These are phyloP conservation scores for Crocidura indochinensis DNA, from an alignment of 2,797 vertebrate genomes.

Conservation along the genomic window DNA sequence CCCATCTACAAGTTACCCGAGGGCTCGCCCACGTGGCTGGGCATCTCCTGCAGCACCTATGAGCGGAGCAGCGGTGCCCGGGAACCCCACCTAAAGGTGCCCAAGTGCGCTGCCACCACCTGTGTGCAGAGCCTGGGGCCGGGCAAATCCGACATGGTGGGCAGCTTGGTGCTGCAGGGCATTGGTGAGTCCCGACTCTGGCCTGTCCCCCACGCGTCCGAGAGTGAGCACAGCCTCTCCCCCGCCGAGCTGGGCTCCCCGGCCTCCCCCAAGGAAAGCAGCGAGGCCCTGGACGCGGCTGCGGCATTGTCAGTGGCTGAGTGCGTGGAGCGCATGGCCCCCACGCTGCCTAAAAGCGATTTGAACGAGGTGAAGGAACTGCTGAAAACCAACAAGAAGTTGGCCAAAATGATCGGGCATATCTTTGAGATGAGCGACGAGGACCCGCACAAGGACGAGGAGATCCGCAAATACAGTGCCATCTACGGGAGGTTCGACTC, in stretches of 20 bases:
- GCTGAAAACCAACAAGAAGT: slow-evolving; percentile 97
- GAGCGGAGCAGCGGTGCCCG: slow-evolving; percentile 91
- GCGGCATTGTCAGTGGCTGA: slow-evolving; percentile 96
- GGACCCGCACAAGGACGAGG: slow-evolving; percentile 96
- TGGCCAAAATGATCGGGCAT: slow-evolving; percentile 98
- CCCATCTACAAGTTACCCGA: slow-evolving; percentile 98
- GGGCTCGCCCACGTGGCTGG: slow-evolving; percentile 93
- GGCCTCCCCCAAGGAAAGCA: slow-evolving; percentile 95
- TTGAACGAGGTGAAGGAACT: slow-evolving; percentile 95
- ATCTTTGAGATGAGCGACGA: slow-evolving; percentile 98
- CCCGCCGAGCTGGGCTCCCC: slow-evolving; percentile 97
- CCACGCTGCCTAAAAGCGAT: slow-evolving; percentile 94
- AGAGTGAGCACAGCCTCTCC: slow-evolving; percentile 97
- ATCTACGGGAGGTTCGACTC: slow-evolving; percentile 99
- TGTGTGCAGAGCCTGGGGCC: slow-evolving; percentile 93
- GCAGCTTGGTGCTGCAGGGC: slow-evolving; percentile 88
- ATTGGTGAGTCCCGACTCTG: slow-evolving; percentile 93
- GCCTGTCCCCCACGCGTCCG: slow-evolving; percentile 94
- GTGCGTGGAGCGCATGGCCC: slow-evolving; percentile 96
- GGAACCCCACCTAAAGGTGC: slow-evolving; percentile 93
- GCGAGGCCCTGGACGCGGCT: slow-evolving; percentile 95
- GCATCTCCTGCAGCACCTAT: slow-evolving; percentile 90
- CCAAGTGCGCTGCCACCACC: slow-evolving; percentile 93
- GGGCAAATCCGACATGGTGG: slow-evolving; percentile 91
- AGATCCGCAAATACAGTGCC: slow-evolving; percentile 98